phyloP scores from a whole-genome alignment of 2,797 vertebrate genomes.

The Falco biarmicus region DNA sequence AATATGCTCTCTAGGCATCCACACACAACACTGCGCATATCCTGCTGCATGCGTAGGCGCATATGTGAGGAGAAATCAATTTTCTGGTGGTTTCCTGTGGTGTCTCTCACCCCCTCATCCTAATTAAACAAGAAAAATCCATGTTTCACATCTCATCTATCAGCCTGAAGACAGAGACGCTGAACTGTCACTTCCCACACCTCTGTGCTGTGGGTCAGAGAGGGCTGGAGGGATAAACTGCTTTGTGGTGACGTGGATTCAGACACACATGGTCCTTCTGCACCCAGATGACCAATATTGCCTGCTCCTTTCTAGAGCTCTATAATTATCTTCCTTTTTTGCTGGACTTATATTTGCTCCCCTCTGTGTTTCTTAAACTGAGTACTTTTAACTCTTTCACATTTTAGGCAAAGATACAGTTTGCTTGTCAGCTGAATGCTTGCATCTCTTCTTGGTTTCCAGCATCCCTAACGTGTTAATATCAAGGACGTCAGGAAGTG shows the following conservation, averaged over 20 bases:
- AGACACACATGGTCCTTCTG: fast-evolving
- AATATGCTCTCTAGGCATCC: background rate
- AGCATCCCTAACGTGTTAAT: background rate
- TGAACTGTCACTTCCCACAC: background rate
- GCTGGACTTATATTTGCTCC: background rate
- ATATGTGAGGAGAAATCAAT: background rate
- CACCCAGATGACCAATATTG: background rate
- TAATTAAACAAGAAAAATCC: constrained; percentile 10
- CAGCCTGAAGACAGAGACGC: background rate
- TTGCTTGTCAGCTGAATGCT: background rate
- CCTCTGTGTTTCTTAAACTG: background rate
- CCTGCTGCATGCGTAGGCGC: fast-evolving
- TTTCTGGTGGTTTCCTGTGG: constrained; percentile 14
- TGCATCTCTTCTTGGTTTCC: background rate
- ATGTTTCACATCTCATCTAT: background rate
- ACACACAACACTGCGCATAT: background rate
- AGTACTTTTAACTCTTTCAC: background rate
- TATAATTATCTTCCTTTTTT: background rate
- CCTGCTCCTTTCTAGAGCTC: background rate
- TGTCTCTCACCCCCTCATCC: background rate
- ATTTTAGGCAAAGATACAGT: background rate
- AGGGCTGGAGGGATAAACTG: background rate
- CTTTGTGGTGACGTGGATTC: background rate
- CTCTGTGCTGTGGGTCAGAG: background rate
- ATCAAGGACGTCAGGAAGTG: background rate